Evolutionary conservation across 2,797 vertebrate genomes (phyloP).

Genomic region (Trachurus trachurus): DNA sequence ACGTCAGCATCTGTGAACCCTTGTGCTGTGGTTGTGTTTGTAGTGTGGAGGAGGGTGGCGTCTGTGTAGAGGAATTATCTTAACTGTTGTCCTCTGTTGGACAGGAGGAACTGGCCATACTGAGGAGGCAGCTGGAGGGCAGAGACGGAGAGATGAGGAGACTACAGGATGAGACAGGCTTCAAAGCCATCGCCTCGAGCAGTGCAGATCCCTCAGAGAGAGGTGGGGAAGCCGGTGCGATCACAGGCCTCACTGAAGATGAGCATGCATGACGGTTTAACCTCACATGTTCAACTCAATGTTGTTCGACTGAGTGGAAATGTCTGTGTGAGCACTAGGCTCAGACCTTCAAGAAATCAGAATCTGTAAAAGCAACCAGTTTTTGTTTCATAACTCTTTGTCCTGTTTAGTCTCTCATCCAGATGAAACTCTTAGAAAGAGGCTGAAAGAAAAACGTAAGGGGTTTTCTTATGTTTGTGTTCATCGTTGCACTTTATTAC

Average conservation of each 20-base stretch:
- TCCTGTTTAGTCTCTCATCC: conserved; percentile 87
- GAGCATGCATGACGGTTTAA: conserved; percentile 35
- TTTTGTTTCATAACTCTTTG: conserved; percentile 77
- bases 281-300: conserved; percentile 5
- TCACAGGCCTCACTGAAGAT: conserved; percentile 8
- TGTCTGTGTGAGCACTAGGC: background rate
- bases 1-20: conserved; percentile 64
- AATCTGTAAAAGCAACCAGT: conserved; percentile 36
- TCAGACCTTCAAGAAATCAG: conserved; percentile 7
- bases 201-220: conserved; percentile 87
- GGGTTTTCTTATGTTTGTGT: conserved; percentile 80
- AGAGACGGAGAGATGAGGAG: conserved; percentile 91
- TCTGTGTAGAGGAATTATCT: conserved; percentile 31
- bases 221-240: conserved; percentile 83
- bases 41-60: conserved; percentile 36
- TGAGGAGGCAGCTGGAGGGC: conserved; percentile 93
- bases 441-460: conserved; percentile 99
- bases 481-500: conserved; percentile 64
- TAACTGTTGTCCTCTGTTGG: conserved; percentile 65
- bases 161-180: conserved; percentile 90
- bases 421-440: conserved; percentile 98
- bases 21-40: conserved; percentile 77
- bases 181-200: conserved; percentile 80
- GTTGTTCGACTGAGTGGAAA: background rate
- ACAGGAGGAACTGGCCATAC: conserved; percentile 91